Conservation (phyloP, 2,113 vertebrate species). For the Eira barbara region DNA sequence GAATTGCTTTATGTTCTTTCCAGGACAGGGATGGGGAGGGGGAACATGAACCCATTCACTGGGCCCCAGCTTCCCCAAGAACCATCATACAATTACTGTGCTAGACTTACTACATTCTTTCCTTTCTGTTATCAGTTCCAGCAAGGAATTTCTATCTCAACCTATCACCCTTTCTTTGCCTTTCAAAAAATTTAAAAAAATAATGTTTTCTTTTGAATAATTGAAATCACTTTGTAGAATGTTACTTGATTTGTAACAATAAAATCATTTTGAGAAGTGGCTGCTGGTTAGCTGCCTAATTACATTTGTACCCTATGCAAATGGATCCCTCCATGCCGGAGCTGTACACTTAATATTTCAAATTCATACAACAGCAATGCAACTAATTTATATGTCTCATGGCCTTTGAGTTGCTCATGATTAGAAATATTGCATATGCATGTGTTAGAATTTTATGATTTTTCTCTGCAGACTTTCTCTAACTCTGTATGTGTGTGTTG, state of each 20-base stretch:
- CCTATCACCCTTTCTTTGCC: background rate
- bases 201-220: constrained; percentile 52
- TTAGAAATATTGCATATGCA: constrained; percentile 41
- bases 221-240: constrained; percentile 47
- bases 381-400: constrained; percentile 55
- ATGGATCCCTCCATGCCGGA: background rate
- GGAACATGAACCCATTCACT: background rate
- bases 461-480: constrained; percentile 11
- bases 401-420: constrained; percentile 39
- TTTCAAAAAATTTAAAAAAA: background rate
- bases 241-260: constrained; percentile 51
- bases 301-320: constrained; percentile 38
- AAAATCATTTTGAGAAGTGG: constrained; percentile 19
- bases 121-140: background rate
- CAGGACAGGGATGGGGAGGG: background rate
- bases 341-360: constrained; percentile 35
- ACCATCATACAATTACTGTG: background rate
- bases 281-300: constrained; percentile 53
- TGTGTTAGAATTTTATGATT: constrained; percentile 2
- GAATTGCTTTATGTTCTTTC: background rate
- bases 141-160: background rate
- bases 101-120: background rate
- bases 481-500: background rate
- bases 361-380: background rate
- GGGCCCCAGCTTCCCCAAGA: background rate